Base-by-base conservation (phyloP, 2,113 vertebrate genomes). In the Actinemys pallida region DNA sequence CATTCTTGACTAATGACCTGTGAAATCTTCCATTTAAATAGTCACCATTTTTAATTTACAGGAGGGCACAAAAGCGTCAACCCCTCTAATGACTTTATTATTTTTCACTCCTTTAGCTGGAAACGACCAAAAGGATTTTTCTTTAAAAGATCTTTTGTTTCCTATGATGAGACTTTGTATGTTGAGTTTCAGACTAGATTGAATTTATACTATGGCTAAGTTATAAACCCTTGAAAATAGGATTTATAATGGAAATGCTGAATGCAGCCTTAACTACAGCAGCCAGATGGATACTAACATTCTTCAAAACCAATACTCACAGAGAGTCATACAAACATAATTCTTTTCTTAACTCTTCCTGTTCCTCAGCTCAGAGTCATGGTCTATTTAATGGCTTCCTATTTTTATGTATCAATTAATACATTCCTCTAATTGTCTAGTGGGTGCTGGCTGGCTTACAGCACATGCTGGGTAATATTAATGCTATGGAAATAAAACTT, bases 231-330 rank as follows among this genome's bases (percentile, higher is more conserved):
- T 96, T 20, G 90, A 97, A 98, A 98, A 98, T 96, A 97, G 96
- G 93, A 97, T 98, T 98, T 98, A 94, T 98, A 97, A 98, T 98
- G 94, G 97, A 97, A 98, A 97, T n/a, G n/a, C 95, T 95, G 96
- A 97, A 96, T 94, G 62, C 57, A 96, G 82, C 91, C 79, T 94
- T 93, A 93, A 97, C 94, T 93, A 93, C 91, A 87, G 54, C 94
- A 95, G 86, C 88, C 93, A 97, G 90, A 93, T 97, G 96, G 90
- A 96, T 97, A 93, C 95, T 97, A 98, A 97, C 97, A 95, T 96
- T 98, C 95, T 97, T 96, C 94, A 97, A 97, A 95, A 87, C 86
- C 96, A 96, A 75, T 97, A 88, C 91, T 95, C 84, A 31, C 91
- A 93, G 93, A 97, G 97, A 97, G 89, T 98, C 90, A 95, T 94